Evolutionary conservation across 2,797 vertebrate genomes (phyloP), one percentile per base, ranked within the genome.

Genomic region (Rallus crepitans): DNA sequence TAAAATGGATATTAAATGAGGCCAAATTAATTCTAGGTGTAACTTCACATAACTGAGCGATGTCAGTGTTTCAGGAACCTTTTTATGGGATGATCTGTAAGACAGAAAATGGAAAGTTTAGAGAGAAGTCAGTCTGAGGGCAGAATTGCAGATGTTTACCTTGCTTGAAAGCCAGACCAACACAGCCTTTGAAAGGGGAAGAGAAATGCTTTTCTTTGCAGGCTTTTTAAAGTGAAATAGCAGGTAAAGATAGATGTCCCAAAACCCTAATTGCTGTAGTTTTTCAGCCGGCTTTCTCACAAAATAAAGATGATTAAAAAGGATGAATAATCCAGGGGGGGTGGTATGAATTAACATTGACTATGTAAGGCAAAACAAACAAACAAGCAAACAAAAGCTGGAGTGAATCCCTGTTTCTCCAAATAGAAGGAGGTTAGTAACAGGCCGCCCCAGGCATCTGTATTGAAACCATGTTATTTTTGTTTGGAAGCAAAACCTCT

Each of bases 401-500:
- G 31, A 57, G 12, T 37, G 20, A 82, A 72, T 61, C 19, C 21
- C 59, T 79, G 11, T 45, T 82, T 87, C 47, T 66, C 35, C 60
- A 69, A 55, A 75, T 2, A 71, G 53, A 31, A 69, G 39, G n/a
- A 59, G 12, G 28, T 61, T 82, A 50, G 20, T 56, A 78, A 83
- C 50, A 88, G 53, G 8, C 25, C 14, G 65, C 66, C 30, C 13
- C 55, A 68, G 14, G 11, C 13, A 45, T 33, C 12, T 94, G 31
- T 27, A 37, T 68, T 61, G 56, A 60, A 20, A 86, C 25, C 6
- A 3, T 31, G 64, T 68, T 68, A 37, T 45, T 81, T 86, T 75
- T 71, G 18, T 89, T 83, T 78, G 73, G 66, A 92, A 94, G 45
- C 76, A 81, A 71, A 94, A 69, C 6, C 10, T 90, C 82, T 91